Evolutionary conservation across 2,113 vertebrate species (phyloP), one percentile per base, ranked within the genome.

Genomic region (Sinocyclocheilus anshuiensis): DNA sequence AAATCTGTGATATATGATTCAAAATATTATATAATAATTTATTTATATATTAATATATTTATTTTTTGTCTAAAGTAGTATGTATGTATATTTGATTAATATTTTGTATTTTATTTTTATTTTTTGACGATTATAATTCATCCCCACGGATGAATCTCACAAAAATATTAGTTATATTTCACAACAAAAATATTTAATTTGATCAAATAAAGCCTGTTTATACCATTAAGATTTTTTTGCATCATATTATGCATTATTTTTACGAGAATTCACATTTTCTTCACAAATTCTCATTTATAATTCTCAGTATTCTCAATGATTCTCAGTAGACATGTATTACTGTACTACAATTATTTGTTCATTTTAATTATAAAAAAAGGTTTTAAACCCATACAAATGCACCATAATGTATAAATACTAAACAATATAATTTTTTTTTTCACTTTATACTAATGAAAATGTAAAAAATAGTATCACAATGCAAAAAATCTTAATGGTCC

Each of bases 11-110:
- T 26, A 29, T 36, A 45, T 24, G 72, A 59, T 63, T 63, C 8
- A 24, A 74, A 63, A 67, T 77, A 67, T 84, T 4, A 16, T 76
- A 61, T 20, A 36, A 69, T 67, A 45, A 78, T 77, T 86, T 69
- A 80, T 91, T 82, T 69, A 86, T 72, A 87, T 81, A 77, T 22
- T 78, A 81, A 80, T 48, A 79, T 93, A 91, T 94, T 93, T 94
- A 93, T 75, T 92, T 93, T 87, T 90, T 85, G 65, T 75, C 86
- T 87, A 85, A 87, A 91, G 87, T 91, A 90, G 87, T 91, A 84
- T 90, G 76, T 89, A 89, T 89, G 48, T 88, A 29, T 89, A 71
- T 83, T 92, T 83, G 18, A 57, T 22, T 48, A 3, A 6, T 75
- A 45, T 33, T 45, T 24, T 48, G 5, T 50, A 10, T 2, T 36